Base-by-base conservation (phyloP, 2,888 invertebrate species). In the Parnassius mnemosyne region DNA sequence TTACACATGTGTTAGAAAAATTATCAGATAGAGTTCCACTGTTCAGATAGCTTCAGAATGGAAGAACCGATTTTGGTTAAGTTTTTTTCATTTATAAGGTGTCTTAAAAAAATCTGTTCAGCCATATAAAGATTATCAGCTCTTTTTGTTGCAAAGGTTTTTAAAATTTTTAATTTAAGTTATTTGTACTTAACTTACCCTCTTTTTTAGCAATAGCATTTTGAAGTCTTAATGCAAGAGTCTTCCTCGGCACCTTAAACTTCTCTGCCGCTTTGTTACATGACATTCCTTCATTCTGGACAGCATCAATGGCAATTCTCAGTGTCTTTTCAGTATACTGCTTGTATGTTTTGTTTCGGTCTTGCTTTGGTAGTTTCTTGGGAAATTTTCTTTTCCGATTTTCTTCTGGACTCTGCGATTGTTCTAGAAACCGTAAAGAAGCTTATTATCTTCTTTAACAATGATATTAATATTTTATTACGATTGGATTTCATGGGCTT, bases 171-270 rank as follows among this genome's bases (percentile, higher is more conserved):
- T 34, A 34, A 34, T 34, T 34, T 3, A 3, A 25, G 25, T 43
- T 10, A 43, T 11, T 11, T 11, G 9, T 1, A 41, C 9, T 52
- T 34, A 11, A 53, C 63, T 51, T 49, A 67, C 70, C 66, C 34
- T 68, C 63, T 10, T 53, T 57, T 44, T 54, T 58, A 10, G 56
- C 61, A 25, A 13, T 53, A 10, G 13, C 16, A 16, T 42, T 50
- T 10, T 65, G 61, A 7, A 68, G 42, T 46, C 71, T 70, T 7
- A 70, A 69, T 0, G 65, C 55, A 0, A 86, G 62, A 0, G 85
- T 84, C 65, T 81, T 84, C 57, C 70, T 69, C 0, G 87, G 86
- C 46, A 87, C 70, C 0, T 76, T 70, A 61, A 70, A 84, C 0
- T 46, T 59, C 2, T 59, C n/a, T 0, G 81, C 61, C 0, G 86